Evolutionary conservation across 1,140 invertebrate genomes (phyloP).

Genomic region (Listronotus bonariensis): DNA sequence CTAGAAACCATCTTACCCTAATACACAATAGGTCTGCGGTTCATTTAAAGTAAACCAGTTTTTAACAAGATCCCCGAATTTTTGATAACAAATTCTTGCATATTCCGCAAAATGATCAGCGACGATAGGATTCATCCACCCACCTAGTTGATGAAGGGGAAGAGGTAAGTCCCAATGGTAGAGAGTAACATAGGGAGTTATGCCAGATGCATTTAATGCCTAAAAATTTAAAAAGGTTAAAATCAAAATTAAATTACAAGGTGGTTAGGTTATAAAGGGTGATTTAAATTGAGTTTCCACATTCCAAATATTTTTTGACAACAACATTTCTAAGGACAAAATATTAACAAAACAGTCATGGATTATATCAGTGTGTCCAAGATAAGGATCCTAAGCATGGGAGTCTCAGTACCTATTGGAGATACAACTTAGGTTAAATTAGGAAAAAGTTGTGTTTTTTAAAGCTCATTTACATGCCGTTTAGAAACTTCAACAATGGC

Average conservation of each 20-base stretch:
- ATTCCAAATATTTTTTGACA: too few relatives aligned
- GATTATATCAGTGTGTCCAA: too few relatives aligned
- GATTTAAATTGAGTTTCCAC: neutral
- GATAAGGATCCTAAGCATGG: too few relatives aligned
- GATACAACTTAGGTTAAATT: too few relatives aligned
- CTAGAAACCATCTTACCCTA: constrained; percentile 6
- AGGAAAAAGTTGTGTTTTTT: too few relatives aligned
- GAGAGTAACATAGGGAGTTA: constrained; percentile 61
- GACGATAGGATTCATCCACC: constrained; percentile 66
- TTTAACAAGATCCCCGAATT: constrained; percentile 50
- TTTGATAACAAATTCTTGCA: constrained; percentile 37
- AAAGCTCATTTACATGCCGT: too few relatives aligned
- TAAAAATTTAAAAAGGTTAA: neutral
- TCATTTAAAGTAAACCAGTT: constrained; percentile 61
- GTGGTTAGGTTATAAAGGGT: neutral
- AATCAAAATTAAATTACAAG: neutral
- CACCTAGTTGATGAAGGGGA: constrained; percentile 65
- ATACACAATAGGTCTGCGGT: constrained; percentile 44
- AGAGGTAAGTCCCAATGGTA: constrained; percentile 62
- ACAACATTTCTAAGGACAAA: too few relatives aligned
- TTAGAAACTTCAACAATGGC: too few relatives aligned
- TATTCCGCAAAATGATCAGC: constrained; percentile 61
- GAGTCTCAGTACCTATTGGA: too few relatives aligned
- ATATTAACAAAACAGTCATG: too few relatives aligned
- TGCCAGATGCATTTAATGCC: neutral